Conservation (phyloP, 2,113 vertebrate species). For the Gobiocypris rarus region DNA sequence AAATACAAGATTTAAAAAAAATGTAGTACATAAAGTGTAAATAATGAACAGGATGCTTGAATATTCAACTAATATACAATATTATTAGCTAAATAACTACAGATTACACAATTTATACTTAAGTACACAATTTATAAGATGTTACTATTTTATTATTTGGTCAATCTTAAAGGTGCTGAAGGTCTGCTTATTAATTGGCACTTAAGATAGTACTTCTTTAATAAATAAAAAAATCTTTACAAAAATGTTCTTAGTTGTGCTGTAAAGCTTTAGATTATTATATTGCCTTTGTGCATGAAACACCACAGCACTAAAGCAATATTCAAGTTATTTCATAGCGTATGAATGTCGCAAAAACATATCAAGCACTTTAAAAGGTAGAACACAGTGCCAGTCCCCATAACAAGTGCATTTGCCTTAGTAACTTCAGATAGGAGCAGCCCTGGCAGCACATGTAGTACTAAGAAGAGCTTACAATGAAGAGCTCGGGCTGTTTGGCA, state of each 20-base stretch:
- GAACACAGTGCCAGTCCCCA: neutral
- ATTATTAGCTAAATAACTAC: neutral
- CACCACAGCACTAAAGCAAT: neutral
- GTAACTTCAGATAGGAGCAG: conserved; percentile 48
- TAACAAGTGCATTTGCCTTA: conserved; percentile 54
- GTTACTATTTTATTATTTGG: neutral
- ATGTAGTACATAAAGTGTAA: neutral
- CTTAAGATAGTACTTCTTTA: neutral
- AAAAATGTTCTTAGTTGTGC: neutral
- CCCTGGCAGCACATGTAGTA: conserved; percentile 50
- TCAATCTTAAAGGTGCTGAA: neutral
- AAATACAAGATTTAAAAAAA: neutral
- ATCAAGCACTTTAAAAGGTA: neutral
- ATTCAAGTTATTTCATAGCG: neutral
- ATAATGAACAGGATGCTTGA: neutral
- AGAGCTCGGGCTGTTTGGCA: conserved; percentile 39
- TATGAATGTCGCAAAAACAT: neutral
- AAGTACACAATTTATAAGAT: neutral
- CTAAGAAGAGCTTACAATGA: conserved; percentile 46
- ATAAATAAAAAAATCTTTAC: too few species aligned
- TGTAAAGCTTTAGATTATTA: neutral
- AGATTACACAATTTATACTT: neutral
- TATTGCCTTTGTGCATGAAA: neutral
- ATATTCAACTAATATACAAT: neutral
- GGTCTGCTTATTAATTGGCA: neutral